These are phyloP conservation scores for Sorex maritimensis DNA, from an alignment of 2,797 vertebrate genomes.

Conservation along the genomic window DNA sequence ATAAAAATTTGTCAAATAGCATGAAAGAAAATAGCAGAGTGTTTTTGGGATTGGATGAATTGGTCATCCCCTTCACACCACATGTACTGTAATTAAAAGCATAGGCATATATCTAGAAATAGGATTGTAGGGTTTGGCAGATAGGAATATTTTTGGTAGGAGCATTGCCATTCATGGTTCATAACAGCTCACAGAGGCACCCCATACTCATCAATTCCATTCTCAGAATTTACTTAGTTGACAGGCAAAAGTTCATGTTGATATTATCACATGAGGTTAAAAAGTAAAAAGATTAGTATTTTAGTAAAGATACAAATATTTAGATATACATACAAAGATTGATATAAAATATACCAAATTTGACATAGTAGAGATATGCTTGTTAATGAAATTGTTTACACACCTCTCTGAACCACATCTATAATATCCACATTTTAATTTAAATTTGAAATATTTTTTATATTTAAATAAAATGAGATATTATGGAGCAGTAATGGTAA, in stretches of 20 bases:
- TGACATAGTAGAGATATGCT: not conserved
- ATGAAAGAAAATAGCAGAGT: not conserved
- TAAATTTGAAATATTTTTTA: no score
- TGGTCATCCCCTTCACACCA: not conserved
- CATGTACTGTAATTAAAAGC: not conserved
- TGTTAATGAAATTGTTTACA: no score
- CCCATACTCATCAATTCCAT: not conserved
- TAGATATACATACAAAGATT: not conserved
- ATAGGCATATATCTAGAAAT: not conserved
- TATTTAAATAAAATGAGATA: no score
- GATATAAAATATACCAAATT: not conserved
- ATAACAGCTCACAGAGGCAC: not conserved
- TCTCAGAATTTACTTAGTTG: not conserved
- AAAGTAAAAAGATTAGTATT: not conserved
- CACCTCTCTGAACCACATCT: no score
- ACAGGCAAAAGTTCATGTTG: not conserved
- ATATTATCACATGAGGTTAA: not conserved
- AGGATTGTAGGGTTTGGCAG: not conserved
- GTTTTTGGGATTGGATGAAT: no score
- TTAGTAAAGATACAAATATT: not conserved
- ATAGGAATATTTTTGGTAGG: not conserved
- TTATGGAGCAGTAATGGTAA: no score
- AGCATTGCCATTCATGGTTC: not conserved
- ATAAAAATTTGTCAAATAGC: constrained; percentile 37
- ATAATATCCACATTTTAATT: no score